phyloP scores from a whole-genome alignment of 2,797 vertebrate species.

The Adrianichthys oophorus region DNA sequence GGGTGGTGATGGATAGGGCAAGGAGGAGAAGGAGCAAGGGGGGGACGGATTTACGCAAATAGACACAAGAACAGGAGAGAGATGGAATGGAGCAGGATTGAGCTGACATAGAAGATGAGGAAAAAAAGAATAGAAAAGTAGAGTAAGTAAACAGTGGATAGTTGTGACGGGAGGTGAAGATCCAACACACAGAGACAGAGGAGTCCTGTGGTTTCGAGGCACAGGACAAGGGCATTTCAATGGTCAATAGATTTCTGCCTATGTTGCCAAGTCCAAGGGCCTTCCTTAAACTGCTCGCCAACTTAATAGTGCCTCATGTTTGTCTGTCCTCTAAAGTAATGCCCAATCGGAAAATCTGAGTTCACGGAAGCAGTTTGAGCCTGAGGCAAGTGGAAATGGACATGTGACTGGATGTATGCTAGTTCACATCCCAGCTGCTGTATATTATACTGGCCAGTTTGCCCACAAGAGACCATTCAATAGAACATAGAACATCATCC shows the following conservation, averaged over 20 bases:
- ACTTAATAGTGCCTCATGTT: slow-evolving; percentile 76
- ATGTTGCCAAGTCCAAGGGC: slow-evolving; percentile 62
- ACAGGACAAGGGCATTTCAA: slow-evolving; percentile 63
- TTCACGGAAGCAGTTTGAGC: slow-evolving; percentile 63
- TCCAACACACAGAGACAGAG: slow-evolving; percentile 66
- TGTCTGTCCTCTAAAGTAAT: slow-evolving; percentile 76
- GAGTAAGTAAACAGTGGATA: slow-evolving; percentile 67
- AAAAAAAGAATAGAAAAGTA: slow-evolving; percentile 45
- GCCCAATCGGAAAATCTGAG: slow-evolving; percentile 62
- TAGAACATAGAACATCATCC: slow-evolving; percentile 65
- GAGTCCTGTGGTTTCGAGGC: slow-evolving; percentile 68
- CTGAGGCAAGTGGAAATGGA: slow-evolving; percentile 73
- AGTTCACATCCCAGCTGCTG: slow-evolving; percentile 70
- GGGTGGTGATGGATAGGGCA: slow-evolving; percentile 76
- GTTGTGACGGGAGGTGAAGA: slow-evolving; percentile 67
- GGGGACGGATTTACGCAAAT: slow-evolving; percentile 55
- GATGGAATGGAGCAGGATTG: slow-evolving; percentile 72
- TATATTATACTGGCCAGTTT: slow-evolving; percentile 68
- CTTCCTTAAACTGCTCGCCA: slow-evolving; percentile 65
- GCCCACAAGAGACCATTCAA: slow-evolving; percentile 66
- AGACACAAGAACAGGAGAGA: slow-evolving; percentile 56
- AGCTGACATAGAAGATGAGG: slow-evolving; percentile 55
- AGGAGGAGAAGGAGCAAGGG: slow-evolving; percentile 50
- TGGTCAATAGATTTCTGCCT: slow-evolving; percentile 73
- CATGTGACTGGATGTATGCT: slow-evolving; percentile 76